These are phyloP conservation scores for Prosopocoilus inquinatus DNA, from an alignment of 2,888 invertebrate genomes.

Conservation along the genomic window DNA sequence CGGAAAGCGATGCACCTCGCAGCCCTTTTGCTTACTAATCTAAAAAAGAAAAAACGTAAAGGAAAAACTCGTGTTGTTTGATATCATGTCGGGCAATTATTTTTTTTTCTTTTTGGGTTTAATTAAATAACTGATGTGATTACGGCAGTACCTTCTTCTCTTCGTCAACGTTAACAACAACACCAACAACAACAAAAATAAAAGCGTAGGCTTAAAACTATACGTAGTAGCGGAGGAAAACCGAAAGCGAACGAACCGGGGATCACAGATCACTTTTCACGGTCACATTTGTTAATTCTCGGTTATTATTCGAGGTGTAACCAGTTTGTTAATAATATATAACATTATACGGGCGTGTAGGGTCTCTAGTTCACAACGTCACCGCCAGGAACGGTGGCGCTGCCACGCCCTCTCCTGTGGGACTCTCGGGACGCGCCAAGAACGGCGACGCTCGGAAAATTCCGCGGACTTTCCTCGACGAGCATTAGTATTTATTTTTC, in stretches of 20 bases:
- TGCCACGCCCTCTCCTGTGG: slow-evolving; percentile 35
- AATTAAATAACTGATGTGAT: background rate
- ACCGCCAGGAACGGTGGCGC: slow-evolving; percentile 37
- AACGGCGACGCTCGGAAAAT: slow-evolving; percentile 10
- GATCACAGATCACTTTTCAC: slow-evolving; percentile 35
- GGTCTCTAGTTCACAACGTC: slow-evolving; percentile 36
- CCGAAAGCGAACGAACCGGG: slow-evolving; percentile 13
- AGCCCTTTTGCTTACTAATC: slow-evolving; percentile 23
- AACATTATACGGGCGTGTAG: slow-evolving; percentile 44
- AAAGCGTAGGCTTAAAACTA: slow-evolving; percentile 5
- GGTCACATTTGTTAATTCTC: slow-evolving; percentile 16
- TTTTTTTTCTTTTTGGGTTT: slow-evolving; percentile 4
- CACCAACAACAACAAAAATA: slow-evolving; percentile 7
- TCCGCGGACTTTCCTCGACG: slow-evolving; percentile 1
- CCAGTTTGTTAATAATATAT: slow-evolving; percentile 42
- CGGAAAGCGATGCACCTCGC: no score
- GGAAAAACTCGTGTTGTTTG: slow-evolving; percentile 10
- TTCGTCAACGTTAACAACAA: slow-evolving; percentile 15
- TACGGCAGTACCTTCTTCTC: background rate
- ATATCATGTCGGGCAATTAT: slow-evolving; percentile 13
- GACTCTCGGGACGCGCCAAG: slow-evolving; percentile 21
- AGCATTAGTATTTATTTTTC: background rate
- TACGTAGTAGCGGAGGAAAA: no score
- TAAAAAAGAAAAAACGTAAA: slow-evolving; percentile 22
- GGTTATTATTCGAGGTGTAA: slow-evolving; percentile 35